phyloP scores from a whole-genome alignment of 2,113 vertebrate species.

The Clupea harengus region DNA sequence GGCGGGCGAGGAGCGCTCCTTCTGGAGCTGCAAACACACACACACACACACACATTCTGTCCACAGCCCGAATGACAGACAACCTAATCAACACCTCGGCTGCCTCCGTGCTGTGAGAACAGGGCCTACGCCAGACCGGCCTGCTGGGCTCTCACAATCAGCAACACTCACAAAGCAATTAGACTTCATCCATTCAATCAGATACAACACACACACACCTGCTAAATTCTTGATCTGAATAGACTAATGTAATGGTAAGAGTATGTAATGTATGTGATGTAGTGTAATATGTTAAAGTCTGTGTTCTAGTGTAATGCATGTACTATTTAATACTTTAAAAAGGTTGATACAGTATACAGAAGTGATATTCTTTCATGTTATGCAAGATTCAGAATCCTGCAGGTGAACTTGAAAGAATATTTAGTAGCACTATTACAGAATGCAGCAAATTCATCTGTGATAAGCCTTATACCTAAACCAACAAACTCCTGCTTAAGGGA shows the following conservation, averaged over 20 bases:
- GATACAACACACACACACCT: not conserved
- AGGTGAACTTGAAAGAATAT: not conserved
- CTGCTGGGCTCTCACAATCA: not conserved
- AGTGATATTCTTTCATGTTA: not conserved
- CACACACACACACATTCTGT: not conserved
- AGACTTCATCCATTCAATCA: not conserved
- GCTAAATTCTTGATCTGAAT: not conserved
- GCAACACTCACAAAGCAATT: not conserved
- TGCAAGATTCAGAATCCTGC: not conserved
- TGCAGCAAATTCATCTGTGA: not conserved
- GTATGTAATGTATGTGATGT: not conserved
- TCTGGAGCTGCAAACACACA: not conserved
- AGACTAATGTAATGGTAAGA: not conserved
- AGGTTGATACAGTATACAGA: not conserved
- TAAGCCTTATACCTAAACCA: not conserved
- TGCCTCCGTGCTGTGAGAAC: constrained; percentile 3
- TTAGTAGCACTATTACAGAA: not conserved
- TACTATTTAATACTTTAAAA: not conserved
- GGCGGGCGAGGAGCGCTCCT: not conserved
- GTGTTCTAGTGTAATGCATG: not conserved
- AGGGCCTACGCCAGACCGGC: not conserved
- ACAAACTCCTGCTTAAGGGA: not conserved
- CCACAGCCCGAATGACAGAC: not conserved
- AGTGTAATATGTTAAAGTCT: not conserved
- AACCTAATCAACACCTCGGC: not conserved